Conservation (phyloP, 2,113 vertebrate genomes). For the Brachirus orientalis region DNA sequence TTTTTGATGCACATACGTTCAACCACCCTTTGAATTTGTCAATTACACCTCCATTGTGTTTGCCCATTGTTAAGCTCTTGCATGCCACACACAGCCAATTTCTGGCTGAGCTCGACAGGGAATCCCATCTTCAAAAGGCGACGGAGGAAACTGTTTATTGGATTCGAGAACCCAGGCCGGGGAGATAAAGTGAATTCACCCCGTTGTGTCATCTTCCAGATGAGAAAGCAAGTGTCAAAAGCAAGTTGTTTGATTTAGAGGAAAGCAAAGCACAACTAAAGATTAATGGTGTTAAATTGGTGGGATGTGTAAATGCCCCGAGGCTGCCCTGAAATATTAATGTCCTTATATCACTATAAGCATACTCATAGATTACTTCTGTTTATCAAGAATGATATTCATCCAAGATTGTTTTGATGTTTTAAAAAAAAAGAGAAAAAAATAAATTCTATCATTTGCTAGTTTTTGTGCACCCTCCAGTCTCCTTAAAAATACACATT, state of each 20-base stretch:
- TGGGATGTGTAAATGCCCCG: conserved; percentile 49
- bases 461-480: too few relatives aligned
- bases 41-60: conserved; percentile 71
- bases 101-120: conserved; percentile 56
- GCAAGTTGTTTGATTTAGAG: conserved; percentile 37
- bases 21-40: conserved; percentile 57
- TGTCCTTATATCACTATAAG: conserved; percentile 26
- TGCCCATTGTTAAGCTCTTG: conserved; percentile 38
- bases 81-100: conserved; percentile 56
- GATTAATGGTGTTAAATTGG: conserved; percentile 37
- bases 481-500: too few relatives aligned
- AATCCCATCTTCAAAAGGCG: conserved; percentile 60
- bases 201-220: conserved; percentile 55
- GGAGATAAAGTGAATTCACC: conserved; percentile 67
- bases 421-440: background rate
- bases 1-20: conserved; percentile 55
- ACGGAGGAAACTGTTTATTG: conserved; percentile 58
- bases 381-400: conserved; percentile 12
- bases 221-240: conserved; percentile 49
- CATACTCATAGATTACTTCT: conserved; percentile 9
- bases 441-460: background rate
- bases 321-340: conserved; percentile 46
- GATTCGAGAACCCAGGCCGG: conserved; percentile 52
- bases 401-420: background rate
- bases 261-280: conserved; percentile 32